These are phyloP conservation scores for Paradoxurus hermaphroditus DNA, from an alignment of 2,113 vertebrate species.

Conservation along the genomic window DNA sequence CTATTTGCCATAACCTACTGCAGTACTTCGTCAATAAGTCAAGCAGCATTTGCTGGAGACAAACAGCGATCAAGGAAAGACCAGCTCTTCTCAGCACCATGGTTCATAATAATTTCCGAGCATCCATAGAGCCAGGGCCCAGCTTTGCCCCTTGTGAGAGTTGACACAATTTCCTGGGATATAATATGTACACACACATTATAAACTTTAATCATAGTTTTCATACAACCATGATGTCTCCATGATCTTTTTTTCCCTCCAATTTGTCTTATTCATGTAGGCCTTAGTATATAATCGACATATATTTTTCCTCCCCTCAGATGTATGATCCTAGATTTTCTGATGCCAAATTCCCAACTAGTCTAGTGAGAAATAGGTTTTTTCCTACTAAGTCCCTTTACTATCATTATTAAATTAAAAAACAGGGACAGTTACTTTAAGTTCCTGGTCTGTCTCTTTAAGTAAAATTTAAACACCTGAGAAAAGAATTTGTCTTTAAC, in stretches of 20 bases:
- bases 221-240: neutral
- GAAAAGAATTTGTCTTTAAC: constrained; percentile 45
- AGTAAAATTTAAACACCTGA: constrained; percentile 39
- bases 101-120: neutral
- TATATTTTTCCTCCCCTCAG: neutral
- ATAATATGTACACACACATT: neutral
- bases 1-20: neutral
- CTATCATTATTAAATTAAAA: constrained; percentile 7
- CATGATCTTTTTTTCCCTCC: neutral
- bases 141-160: neutral
- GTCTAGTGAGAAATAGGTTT: neutral
- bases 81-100: neutral
- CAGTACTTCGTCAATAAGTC: neutral
- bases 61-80: neutral
- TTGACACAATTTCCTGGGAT: neutral
- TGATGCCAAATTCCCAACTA: neutral
- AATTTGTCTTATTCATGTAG: neutral
- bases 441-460: neutral
- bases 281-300: neutral
- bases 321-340: neutral
- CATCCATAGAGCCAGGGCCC: neutral
- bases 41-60: neutral
- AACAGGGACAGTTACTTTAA: constrained; percentile 7
- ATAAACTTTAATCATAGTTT: neutral
- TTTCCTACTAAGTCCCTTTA: neutral